Conservation (phyloP, 2,113 vertebrate genomes). For the Piaya cayana region DNA sequence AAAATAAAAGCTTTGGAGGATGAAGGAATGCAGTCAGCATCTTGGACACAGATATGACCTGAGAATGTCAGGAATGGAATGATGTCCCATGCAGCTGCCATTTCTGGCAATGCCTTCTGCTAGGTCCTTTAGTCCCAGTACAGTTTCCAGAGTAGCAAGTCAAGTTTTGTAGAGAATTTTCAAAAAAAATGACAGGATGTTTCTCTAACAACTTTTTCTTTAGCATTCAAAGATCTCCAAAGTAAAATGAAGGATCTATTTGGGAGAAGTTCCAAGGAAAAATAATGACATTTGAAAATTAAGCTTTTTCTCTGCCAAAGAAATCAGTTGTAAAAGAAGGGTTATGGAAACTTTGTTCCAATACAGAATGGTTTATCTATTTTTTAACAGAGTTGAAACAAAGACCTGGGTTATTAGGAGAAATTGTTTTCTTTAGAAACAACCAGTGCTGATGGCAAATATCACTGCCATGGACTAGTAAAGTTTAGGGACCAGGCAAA, state of each 20-base stretch:
- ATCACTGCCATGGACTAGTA: neutral
- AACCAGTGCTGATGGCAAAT: neutral
- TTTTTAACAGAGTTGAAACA: neutral
- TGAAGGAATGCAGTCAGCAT: neutral
- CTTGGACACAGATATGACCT: neutral
- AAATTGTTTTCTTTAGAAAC: neutral
- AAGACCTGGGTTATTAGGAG: neutral
- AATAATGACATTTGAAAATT: neutral
- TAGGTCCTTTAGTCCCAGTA: too few relatives aligned
- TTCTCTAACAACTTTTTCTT: neutral
- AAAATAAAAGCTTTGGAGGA: neutral
- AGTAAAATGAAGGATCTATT: neutral
- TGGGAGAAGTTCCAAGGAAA: neutral
- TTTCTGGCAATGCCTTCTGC: neutral
- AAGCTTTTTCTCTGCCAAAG: neutral
- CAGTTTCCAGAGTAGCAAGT: neutral
- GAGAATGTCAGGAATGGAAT: rapidly evolving
- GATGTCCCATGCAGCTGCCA: neutral
- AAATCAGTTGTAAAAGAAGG: neutral
- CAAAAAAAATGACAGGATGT: neutral
- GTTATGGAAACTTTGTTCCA: neutral
- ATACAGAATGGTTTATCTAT: neutral
- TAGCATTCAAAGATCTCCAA: neutral
- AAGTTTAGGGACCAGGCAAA: neutral
- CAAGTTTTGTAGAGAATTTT: neutral